Percentiles rank a stretch among this genome's conserved stretches.
Evolutionary conservation across 2,797 vertebrate genomes (phyloP).

Genomic region (Antennarius maculatus): DNA sequence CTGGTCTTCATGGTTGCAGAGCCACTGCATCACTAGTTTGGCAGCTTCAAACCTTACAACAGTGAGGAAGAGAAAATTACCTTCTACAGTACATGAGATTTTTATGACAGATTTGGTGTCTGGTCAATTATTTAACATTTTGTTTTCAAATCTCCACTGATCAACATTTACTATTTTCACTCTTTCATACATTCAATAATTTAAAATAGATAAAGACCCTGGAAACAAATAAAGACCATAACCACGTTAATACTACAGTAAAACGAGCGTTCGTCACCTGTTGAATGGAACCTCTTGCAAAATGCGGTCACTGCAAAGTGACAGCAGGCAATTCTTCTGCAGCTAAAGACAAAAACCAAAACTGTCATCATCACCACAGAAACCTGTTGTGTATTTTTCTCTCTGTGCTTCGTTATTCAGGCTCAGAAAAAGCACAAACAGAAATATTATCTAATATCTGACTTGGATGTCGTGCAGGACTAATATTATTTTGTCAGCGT

Average conservation of each 20-base stretch:
- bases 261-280: slow-evolving; percentile 80
- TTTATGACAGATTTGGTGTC: background rate
- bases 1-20: slow-evolving; percentile 99
- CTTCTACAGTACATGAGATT: background rate
- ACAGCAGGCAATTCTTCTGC: slow-evolving; percentile 98
- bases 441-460: background rate
- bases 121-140: background rate
- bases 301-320: slow-evolving; percentile 98
- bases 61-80: background rate
- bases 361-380: background rate
- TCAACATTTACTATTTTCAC: background rate
- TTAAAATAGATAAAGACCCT: no score
- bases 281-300: slow-evolving; percentile 99
- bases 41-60: slow-evolving; percentile 94
- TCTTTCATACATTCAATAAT: background rate
- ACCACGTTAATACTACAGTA: background rate
- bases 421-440: background rate
- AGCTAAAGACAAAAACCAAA: slow-evolving; percentile 78
- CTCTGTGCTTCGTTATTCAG: background rate
- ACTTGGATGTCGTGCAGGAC: no score
- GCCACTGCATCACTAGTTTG: slow-evolving; percentile 99
- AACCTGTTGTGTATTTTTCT: background rate
- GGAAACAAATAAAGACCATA: no score
- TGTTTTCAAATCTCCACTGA: background rate
- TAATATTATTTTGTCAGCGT: background rate